Evolutionary conservation across 1,140 invertebrate species (phyloP).

Genomic region (Micrasema longulum): DNA sequence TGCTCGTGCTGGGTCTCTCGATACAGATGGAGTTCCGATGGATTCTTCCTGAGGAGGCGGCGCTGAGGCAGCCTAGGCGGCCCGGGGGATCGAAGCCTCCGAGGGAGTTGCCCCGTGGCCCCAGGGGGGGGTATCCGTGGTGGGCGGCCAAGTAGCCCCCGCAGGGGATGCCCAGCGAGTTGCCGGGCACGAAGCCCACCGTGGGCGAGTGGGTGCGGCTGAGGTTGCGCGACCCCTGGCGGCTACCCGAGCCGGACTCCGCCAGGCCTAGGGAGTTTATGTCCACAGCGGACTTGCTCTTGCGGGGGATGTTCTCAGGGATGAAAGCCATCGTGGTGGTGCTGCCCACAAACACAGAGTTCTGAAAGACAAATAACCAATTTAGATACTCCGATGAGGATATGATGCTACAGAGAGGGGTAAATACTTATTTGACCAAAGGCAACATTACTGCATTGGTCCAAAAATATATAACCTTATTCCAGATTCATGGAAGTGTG

Average conservation of each 20-base stretch:
- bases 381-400: too few species aligned
- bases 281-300: conserved; percentile 85
- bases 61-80: conserved; percentile 35
- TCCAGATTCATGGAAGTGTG: too few species aligned
- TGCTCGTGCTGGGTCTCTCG: conserved; percentile 48
- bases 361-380: conserved; percentile 67
- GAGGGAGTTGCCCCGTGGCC: conserved; percentile 42
- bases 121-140: conserved; percentile 35
- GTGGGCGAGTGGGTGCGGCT: conserved; percentile 47
- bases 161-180: conserved; percentile 49
- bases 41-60: conserved; percentile 37
- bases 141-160: conserved; percentile 27
- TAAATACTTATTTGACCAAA: too few species aligned
- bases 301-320: conserved; percentile 73
- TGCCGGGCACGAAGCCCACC: conserved; percentile 50
- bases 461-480: too few species aligned
- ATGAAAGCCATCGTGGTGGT: conserved; percentile 71
- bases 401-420: too few species aligned
- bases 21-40: conserved; percentile 52
- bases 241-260: conserved; percentile 58
- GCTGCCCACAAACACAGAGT: conserved; percentile 86
- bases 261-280: conserved; percentile 78
- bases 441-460: too few species aligned
- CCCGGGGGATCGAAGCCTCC: conserved; percentile 43
- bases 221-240: background rate